These are phyloP conservation scores for Telmatherina bonti DNA, from an alignment of 2,797 vertebrate species.

Conservation along the genomic window DNA sequence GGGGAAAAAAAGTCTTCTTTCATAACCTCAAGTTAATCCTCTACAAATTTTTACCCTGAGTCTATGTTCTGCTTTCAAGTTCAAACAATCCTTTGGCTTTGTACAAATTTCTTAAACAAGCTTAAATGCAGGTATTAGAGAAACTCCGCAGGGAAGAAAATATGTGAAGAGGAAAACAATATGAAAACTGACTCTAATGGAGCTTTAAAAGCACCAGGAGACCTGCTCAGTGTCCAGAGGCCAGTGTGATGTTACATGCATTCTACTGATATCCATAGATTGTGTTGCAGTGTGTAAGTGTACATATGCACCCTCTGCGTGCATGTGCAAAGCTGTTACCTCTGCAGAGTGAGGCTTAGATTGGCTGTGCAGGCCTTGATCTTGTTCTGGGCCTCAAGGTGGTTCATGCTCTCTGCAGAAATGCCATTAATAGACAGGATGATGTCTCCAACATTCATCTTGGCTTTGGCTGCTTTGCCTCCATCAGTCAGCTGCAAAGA, in stretches of 20 bases:
- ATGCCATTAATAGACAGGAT: conserved; percentile 95
- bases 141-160: background rate
- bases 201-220: background rate
- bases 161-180: background rate
- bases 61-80: background rate
- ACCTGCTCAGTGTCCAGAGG: conserved; percentile 7
- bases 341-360: conserved; percentile 93
- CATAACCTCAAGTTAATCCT: background rate
- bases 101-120: conserved; percentile 1
- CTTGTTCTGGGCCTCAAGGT: conserved; percentile 98
- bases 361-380: conserved; percentile 94
- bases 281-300: background rate
- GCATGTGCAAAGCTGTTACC: conserved; percentile 80
- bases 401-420: conserved; percentile 92
- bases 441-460: conserved; percentile 91
- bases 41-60: background rate
- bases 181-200: background rate
- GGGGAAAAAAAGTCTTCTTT: background rate
- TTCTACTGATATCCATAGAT: conserved; percentile 16
- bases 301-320: background rate
- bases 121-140: conserved; percentile 23
- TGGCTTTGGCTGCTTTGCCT: conserved; percentile 92
- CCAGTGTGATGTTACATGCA: background rate
- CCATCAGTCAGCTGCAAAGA: conserved; percentile 91
- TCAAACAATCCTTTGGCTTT: background rate